Evolutionary conservation across 2,113 vertebrate species (phyloP), one percentile per base, ranked within the genome.

Genomic region (Anguilla rostrata): DNA sequence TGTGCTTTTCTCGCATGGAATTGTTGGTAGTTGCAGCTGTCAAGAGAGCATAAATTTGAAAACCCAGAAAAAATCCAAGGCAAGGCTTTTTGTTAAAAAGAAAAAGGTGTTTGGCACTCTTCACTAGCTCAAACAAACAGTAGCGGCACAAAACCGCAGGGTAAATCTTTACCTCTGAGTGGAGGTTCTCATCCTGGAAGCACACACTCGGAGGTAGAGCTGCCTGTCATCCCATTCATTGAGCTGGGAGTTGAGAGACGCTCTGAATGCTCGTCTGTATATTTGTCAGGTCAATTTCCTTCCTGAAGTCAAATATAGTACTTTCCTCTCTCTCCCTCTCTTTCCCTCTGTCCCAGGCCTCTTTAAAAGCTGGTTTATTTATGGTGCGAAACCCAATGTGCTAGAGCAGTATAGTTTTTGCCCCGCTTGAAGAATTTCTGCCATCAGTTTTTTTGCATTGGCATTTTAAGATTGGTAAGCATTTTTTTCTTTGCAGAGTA

Each of bases 231-330:
- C 16, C 7, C 8, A 14, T 41, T 78, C 26, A 6, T 26, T 78
- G 43, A 39, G 43, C 43, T 39, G 46, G 40, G 75, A 49, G 46
- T 26, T 46, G 83, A 71, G 40, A n/a, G 71, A 53, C 78, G 22
- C 66, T 53, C 26, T 4, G 26, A 63, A 39, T 53, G 66, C 71
- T 49, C 39, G 5, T 40, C 43, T 75, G 34, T 18, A 84, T 46
- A 26, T 78, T 43, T 78, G 63, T 78, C 66, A 84, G n/a, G 71
- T 43, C 41, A 46, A 29, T 84, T 84, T 49, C 7, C n/a, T 78
- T 46, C 46, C 18, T 34, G 7, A 20, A 66, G 60, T 20, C 60
- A 66, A 66, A 66, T 66, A 66, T 66, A 66, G 16, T 66, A 66
- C 60, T 20, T 66, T 66, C 60, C 60, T 9, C 60, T 26, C 22